A percentile compares a stretch with the other conserved stretches of the same genome.
phyloP scores from a whole-genome alignment of 2,888 invertebrate genomes.

The Drosophila pegasa region DNA sequence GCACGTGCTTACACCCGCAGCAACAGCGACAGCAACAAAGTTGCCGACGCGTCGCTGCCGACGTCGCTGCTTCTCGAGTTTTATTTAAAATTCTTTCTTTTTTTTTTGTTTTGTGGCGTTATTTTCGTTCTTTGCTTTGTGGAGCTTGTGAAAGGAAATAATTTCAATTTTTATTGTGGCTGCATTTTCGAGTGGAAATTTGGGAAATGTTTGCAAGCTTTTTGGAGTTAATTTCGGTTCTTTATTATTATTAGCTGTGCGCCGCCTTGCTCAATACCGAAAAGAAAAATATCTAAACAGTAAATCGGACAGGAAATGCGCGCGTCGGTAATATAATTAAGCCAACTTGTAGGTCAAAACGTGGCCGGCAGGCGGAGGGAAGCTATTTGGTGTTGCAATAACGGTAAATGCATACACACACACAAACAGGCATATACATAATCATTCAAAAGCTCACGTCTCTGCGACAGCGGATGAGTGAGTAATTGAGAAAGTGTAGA shows the following conservation, averaged over 20 bases:
- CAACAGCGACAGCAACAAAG: conserved; percentile 17
- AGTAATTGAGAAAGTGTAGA: conserved; percentile 63
- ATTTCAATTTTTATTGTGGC: conserved; percentile 69
- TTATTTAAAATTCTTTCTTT: conserved; percentile 4
- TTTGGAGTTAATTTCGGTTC: conserved; percentile 20
- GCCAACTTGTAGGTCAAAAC: conserved; percentile 71
- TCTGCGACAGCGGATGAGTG: conserved; percentile 33
- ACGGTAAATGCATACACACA: conserved; percentile 46
- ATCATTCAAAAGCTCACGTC: conserved; percentile 40
- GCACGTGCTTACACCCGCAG: conserved; percentile 55
- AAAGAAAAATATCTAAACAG: conserved; percentile 51
- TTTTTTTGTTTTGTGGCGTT: conserved; percentile 36
- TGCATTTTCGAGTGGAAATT: conserved; percentile 53
- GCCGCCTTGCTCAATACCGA: conserved; percentile 55
- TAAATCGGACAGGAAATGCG: conserved; percentile 69
- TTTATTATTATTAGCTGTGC: conserved; percentile 61
- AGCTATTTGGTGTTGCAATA: conserved; percentile 45
- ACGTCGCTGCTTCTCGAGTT: conserved; percentile 25
- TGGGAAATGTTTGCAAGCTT: conserved; percentile 56
- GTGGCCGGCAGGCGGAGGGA: conserved; percentile 39
- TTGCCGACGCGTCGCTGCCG: conserved; percentile 9
- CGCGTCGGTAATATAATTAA: conserved; percentile 59
- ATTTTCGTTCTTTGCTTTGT: conserved; percentile 63
- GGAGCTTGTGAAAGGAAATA: conserved; percentile 73
- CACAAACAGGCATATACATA: conserved; percentile 30